Evolutionary conservation across 2,888 invertebrate genomes (phyloP).

Genomic region (Cataglyphis rosenhaueri): DNA sequence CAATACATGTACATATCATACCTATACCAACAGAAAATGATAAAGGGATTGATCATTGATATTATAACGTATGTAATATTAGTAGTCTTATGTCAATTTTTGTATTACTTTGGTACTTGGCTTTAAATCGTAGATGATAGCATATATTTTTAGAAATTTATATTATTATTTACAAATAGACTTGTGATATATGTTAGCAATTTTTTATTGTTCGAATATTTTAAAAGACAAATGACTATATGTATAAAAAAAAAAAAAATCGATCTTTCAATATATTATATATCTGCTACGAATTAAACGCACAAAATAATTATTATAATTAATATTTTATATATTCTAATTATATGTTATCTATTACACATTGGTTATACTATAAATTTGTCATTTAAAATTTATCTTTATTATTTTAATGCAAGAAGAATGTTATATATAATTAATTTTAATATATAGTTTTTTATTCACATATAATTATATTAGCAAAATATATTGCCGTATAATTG

Average conservation of each 20-base stretch:
- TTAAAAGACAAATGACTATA: not conserved
- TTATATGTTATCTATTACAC: constrained; percentile 18
- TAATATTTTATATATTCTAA: not conserved
- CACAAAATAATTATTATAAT: not conserved
- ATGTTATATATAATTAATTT: constrained; percentile 29
- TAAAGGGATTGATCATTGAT: constrained; percentile 3
- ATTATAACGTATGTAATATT: constrained; percentile 17
- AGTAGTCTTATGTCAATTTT: constrained; percentile 10
- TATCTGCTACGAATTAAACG: not conserved
- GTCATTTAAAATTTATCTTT: constrained; percentile 19
- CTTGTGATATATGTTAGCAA: constrained; percentile 34
- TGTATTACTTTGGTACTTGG: constrained; percentile 76
- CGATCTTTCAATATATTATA: not conserved
- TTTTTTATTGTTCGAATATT: constrained; percentile 36
- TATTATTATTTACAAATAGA: constrained; percentile 20
- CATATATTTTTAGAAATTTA: not conserved
- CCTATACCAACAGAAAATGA: constrained; percentile 1
- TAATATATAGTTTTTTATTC: constrained; percentile 55
- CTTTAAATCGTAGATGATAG: constrained; percentile 74
- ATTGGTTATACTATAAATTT: not conserved
- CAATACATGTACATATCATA: constrained; percentile 8
- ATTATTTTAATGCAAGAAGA: not conserved
- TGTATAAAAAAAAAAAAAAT: not conserved
- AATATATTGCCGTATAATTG: constrained; percentile 46
- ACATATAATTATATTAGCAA: constrained; percentile 7